Base-by-base conservation (phyloP, 2,797 vertebrate genomes). In the Centropyge bicolor region DNA sequence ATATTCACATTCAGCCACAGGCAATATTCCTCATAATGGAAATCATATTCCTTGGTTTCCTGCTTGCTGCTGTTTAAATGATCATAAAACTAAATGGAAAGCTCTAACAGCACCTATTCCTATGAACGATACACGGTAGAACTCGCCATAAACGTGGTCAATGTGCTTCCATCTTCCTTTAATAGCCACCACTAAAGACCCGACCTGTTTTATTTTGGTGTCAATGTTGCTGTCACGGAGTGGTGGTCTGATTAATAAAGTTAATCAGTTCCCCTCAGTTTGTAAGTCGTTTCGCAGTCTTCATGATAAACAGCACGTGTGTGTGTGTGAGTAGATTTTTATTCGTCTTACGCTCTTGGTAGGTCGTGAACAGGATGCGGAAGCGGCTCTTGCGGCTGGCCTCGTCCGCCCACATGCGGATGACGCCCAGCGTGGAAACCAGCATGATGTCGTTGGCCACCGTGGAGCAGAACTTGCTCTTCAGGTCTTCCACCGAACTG, bases 361-460 rank as follows among this genome's bases (percentile, higher is more conserved):
- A 99, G 84, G 98, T 99, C 4, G 98, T 99, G 95, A 97, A 99
- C 84, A 99, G 98, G 94, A 99, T 99, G 90, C 98, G 97, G 92
- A 99, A 99, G 70, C 95, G 95, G 79, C 97, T 99, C 88, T 90
- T 97, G 12, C 98, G 96, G 68, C 98, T 99, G 81, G 97, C 96
- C 93, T 99, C 98, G 1, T 99, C 98, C 0, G 98, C 98, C 98
- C 98, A 99, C 97, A 99, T 97, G 65, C 98, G 97, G 86, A 99
- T 95, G 40, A 99, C 98, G 14, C 97, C 98, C 19, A 99, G 95
- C 0, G 97, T 96, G 0, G 98, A 97, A 45, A 97, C 93, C 73
- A 99, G 95, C 97, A 99, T 99, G 80, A 99, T 96, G 65, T 99
- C 98, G 1, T 98, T 99, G 68, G 98, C 98, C 94, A 99, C 98